A percentile compares a stretch with the other conserved stretches of the same genome.
phyloP scores from a whole-genome alignment of 2,797 vertebrate species.

The Sebastes itinus region DNA sequence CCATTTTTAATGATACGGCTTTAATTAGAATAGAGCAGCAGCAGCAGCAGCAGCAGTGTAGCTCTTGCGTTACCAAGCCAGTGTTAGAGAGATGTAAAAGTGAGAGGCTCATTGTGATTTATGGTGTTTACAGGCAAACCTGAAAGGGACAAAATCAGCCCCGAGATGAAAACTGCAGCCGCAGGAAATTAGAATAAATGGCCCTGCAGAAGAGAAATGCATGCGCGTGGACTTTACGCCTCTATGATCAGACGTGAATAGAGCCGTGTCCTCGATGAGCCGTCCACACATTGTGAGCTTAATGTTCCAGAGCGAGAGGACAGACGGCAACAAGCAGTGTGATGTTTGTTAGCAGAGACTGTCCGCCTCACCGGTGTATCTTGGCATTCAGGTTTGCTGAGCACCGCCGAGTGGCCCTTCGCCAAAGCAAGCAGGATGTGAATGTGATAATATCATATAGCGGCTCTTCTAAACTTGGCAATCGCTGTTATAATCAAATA shows the following conservation, averaged over 20 bases:
- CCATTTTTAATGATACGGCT: constrained; percentile 1
- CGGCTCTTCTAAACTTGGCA: constrained; percentile 45
- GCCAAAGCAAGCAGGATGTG: constrained; percentile 68
- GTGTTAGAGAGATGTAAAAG: constrained; percentile 18
- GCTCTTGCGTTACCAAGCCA: constrained; percentile 8
- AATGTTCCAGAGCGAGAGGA: constrained; percentile 39
- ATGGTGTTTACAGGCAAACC: constrained; percentile 58
- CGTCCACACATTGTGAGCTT: constrained; percentile 5
- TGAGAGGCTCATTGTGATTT: constrained; percentile 46
- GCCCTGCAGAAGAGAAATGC: constrained; percentile 8
- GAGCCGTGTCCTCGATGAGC: constrained; percentile 15
- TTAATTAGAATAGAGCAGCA: constrained; percentile 40
- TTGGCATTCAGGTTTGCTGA: constrained; percentile 36
- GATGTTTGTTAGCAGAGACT: background rate
- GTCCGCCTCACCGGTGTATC: constrained; percentile 16
- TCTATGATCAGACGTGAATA: constrained; percentile 31
- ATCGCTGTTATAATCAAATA: constrained; percentile 47
- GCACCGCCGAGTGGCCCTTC: constrained; percentile 23
- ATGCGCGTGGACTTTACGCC: constrained; percentile 3
- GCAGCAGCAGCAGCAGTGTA: background rate
- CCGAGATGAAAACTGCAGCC: constrained; percentile 19
- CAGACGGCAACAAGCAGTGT: background rate
- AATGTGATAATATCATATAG: constrained; percentile 62
- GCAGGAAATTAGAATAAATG: constrained; percentile 48
- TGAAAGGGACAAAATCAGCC: constrained; percentile 40